Conservation (phyloP, 2,888 invertebrate species). For the Dinocampus coccinellae region DNA sequence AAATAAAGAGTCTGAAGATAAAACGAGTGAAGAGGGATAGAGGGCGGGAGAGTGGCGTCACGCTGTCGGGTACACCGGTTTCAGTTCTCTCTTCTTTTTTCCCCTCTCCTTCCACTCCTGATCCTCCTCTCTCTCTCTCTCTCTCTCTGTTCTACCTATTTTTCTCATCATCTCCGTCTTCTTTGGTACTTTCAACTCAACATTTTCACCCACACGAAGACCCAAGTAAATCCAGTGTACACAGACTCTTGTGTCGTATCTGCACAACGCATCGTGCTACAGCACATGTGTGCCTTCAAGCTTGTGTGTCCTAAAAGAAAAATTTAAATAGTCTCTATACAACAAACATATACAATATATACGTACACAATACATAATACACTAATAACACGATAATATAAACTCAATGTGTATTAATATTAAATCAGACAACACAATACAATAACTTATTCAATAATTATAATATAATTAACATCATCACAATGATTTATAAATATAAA, state of each 20-base stretch:
- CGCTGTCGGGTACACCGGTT: slow-evolving; percentile 69
- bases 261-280: slow-evolving; percentile 11
- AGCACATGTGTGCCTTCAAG: slow-evolving; percentile 2
- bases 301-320: background rate
- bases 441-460: no score
- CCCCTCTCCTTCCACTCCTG: slow-evolving; percentile 35
- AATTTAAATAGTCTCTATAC: background rate
- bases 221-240: slow-evolving; percentile 17
- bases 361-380: background rate
- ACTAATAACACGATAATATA: no score
- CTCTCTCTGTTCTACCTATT: background rate
- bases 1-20: slow-evolving; percentile 44
- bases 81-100: slow-evolving; percentile 54
- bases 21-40: slow-evolving; percentile 27
- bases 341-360: background rate
- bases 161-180: no score
- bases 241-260: slow-evolving; percentile 8
- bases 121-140: slow-evolving; percentile 39
- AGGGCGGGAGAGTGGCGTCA: slow-evolving; percentile 61
- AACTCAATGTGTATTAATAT: no score
- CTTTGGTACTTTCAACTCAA: slow-evolving; percentile 21
- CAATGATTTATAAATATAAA: no score
- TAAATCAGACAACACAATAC: no score
- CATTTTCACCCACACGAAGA: slow-evolving; percentile 22
- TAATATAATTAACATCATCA: no score